Conservation (phyloP, 2,797 vertebrate genomes). For the Oreochromis grahami region DNA sequence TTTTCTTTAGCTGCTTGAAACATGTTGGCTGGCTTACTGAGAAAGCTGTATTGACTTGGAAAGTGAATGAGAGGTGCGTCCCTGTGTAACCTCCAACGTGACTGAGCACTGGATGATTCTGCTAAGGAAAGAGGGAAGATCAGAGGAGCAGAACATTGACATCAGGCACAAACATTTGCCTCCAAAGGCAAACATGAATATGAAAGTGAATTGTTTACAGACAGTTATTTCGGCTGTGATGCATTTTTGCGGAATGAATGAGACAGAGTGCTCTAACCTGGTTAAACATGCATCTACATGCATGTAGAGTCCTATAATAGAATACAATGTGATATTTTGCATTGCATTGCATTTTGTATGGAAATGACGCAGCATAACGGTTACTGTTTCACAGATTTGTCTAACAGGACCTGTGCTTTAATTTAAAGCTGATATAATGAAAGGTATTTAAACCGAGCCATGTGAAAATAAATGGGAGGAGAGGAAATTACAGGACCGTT, state of each 20-base stretch:
- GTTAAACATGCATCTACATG: not conserved
- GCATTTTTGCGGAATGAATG: not conserved
- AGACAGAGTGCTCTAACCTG: not conserved
- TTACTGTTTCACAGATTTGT: not conserved
- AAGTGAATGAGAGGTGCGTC: not conserved
- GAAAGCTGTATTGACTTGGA: not conserved
- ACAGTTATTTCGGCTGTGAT: not conserved
- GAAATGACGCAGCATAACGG: not conserved
- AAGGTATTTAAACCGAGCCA: not conserved
- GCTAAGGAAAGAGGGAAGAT: not conserved
- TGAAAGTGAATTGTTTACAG: not conserved
- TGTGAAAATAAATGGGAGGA: not conserved
- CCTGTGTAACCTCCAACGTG: conserved; percentile 11
- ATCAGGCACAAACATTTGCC: not conserved
- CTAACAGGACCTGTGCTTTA: not conserved
- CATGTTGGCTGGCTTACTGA: not conserved
- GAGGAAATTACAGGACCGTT: not conserved
- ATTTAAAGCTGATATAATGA: not conserved
- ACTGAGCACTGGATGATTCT: not conserved
- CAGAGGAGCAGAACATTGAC: not conserved
- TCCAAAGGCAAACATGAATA: not conserved
- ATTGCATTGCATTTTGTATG: not conserved
- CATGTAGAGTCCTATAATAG: not conserved
- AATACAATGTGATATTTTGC: not conserved
- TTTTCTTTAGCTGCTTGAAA: not conserved